These are phyloP conservation scores for Mus spretus DNA, from an alignment of 2,797 vertebrate species.

Conservation along the genomic window DNA sequence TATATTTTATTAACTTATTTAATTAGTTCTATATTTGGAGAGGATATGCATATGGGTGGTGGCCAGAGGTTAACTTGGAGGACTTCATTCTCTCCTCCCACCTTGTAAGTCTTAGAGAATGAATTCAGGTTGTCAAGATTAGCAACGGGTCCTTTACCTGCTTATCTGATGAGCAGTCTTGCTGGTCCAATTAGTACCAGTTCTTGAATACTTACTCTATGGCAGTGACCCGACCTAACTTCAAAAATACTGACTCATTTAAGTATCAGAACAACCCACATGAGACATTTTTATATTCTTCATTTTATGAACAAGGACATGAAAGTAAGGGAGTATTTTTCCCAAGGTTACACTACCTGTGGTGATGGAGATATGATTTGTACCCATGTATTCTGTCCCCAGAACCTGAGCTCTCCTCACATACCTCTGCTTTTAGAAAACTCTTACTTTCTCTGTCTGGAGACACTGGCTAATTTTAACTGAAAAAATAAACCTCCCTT, in stretches of 20 bases:
- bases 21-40: neutral
- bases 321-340: constrained; percentile 14
- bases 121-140: neutral
- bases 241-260: neutral
- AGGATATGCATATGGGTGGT: neutral
- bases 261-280: neutral
- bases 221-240: neutral
- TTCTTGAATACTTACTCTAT: neutral
- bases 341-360: neutral
- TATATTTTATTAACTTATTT: neutral
- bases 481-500: constrained; percentile 30
- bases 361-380: neutral
- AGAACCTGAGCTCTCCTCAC: neutral
- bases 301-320: neutral
- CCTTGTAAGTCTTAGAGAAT: neutral
- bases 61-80: neutral
- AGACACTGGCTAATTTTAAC: constrained; percentile 59
- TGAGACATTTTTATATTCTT: neutral
- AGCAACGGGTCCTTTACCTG: neutral
- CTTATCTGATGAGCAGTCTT: neutral
- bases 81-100: neutral
- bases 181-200: neutral
- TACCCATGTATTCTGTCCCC: neutral
- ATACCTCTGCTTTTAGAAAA: neutral
- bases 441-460: constrained; percentile 15